phyloP scores from a whole-genome alignment of 2,113 vertebrate genomes.

The Actinemys pallida region DNA sequence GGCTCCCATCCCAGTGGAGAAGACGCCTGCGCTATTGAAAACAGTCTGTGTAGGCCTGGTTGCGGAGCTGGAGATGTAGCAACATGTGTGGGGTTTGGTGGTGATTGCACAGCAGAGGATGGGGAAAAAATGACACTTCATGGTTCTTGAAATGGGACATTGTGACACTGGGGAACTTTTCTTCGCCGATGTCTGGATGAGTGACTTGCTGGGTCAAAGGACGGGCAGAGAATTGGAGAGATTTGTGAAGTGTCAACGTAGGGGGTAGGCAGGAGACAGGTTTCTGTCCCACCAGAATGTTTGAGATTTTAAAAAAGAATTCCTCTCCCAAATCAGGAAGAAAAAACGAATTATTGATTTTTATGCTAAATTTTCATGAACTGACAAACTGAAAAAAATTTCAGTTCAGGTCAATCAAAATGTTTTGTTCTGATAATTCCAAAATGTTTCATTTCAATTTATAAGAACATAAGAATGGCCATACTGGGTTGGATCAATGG shows the following conservation, averaged over 20 bases:
- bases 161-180: not conserved
- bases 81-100: not conserved
- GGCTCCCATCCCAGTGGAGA: not conserved
- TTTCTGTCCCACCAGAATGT: not conserved
- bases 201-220: not conserved
- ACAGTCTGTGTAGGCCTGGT: not conserved
- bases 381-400: not conserved
- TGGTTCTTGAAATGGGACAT: not conserved
- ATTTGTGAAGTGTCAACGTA: not conserved
- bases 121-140: not conserved
- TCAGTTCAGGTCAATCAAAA: not conserved
- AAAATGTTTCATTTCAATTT: not conserved
- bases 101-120: not conserved
- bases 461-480: not conserved
- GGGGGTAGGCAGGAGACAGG: not conserved
- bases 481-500: not conserved
- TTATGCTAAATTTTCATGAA: not conserved
- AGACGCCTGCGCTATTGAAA: not conserved
- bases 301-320: not conserved
- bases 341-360: not conserved
- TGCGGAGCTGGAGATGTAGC: fast-evolving
- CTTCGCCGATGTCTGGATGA: not conserved
- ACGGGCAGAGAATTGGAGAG: not conserved
- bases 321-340: not conserved
- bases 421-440: not conserved